Base-by-base conservation (phyloP, 2,113 vertebrate species). In the Cygnus buccinator region DNA sequence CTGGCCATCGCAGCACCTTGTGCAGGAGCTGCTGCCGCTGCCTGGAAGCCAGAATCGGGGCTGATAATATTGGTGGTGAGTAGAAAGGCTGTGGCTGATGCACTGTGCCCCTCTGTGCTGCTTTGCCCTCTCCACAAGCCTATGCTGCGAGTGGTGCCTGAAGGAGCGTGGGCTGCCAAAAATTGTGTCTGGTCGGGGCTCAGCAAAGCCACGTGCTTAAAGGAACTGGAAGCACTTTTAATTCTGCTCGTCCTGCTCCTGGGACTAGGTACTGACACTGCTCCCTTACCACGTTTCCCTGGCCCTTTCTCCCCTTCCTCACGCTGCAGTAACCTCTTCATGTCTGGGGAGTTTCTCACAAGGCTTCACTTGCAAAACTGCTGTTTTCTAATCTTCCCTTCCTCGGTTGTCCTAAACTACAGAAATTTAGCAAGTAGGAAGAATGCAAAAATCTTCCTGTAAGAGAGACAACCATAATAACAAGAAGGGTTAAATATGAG, bases 1-100 rank as follows among this genome's bases (percentile, higher is more conserved):
- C 21, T 10, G 7, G 58, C 28, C 59, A 39, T 10, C 58, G 33
- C 13, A 19, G 54, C 65, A 37, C 35, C 63, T 52, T 57, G 80
- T 67, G 70, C n/a, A 41, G 59, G 75, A 84, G 65, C 67, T 67
- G 77, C 78, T 65, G 76, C 77, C 77, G 68, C 78, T 72, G n/a
- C 78, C 67, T 66, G 79, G 55, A 54, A 88, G 63, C 10, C 70
- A 66, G 44, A 61, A 22, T 37, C 57, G 33, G 7, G 54, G 68
- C 57, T 46, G 62, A 86, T 37, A 44, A 55, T 44, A 63, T 17
- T 78, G 54, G 33, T 82, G 33, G 67, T 90, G 61, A 84, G 63
- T 48, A 12, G 5, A 50, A 54, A 94, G 50, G 19, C 10, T 44
- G 54, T 41, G 44, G 31, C 28, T 54, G 88, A 25, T 79, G 87